Conservation (phyloP, 2,113 vertebrate species). For the Glaucidium brasilianum region DNA sequence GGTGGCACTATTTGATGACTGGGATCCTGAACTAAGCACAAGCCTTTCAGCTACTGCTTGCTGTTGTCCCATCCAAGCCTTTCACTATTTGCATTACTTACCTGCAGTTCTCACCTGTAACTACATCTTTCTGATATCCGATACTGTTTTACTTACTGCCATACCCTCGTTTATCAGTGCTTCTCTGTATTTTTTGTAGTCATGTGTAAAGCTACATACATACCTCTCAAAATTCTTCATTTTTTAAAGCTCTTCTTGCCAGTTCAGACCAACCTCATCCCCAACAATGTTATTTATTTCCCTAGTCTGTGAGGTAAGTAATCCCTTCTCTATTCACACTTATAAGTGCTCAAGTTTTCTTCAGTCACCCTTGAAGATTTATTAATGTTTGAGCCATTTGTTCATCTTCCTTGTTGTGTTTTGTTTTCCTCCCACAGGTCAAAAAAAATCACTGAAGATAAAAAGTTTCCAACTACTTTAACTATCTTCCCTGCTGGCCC, state of each 20-base stretch:
- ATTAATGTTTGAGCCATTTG: not conserved
- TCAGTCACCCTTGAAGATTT: not conserved
- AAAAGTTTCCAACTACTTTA: not conserved
- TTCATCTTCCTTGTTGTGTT: not conserved
- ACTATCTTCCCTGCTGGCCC: not conserved
- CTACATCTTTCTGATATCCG: not conserved
- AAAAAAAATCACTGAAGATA: not conserved
- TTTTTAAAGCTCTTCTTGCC: not conserved
- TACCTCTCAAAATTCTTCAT: not conserved
- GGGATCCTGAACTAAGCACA: not conserved
- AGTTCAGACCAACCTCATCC: not conserved
- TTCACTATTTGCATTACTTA: not conserved
- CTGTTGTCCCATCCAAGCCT: not conserved
- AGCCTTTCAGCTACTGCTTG: not conserved
- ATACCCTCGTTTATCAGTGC: not conserved
- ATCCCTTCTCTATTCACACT: not conserved
- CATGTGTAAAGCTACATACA: not conserved
- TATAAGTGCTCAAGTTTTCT: not conserved
- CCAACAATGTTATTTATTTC: not conserved
- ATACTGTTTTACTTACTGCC: not conserved
- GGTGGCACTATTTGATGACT: not conserved
- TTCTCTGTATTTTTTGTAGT: not conserved
- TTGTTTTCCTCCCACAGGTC: not conserved
- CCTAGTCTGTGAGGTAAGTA: not conserved
- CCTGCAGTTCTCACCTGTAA: not conserved